Base-by-base conservation (phyloP, 2,888 invertebrate genomes). In the Xestia ashworthii region DNA sequence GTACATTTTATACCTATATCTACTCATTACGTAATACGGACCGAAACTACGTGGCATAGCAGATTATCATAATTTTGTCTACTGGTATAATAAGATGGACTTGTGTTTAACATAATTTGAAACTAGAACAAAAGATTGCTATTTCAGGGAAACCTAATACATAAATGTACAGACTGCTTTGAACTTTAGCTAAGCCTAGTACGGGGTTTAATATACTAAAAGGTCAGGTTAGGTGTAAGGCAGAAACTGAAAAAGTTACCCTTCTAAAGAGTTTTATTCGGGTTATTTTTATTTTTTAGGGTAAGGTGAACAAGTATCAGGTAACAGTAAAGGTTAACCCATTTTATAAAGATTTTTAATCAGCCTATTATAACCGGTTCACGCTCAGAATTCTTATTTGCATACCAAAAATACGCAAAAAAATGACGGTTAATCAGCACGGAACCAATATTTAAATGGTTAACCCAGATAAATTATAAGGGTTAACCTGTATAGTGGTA, bases 61-160 rank as follows among this genome's bases (percentile, higher is more conserved):
- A 74, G 69, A 73, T 85, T 86, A 83, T 80, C 80, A 84, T 83
- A 86, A 83, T 80, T 72, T 74, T 74, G 74, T 76, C 79, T 66
- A 64, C 76, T 74, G 50, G 71, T 19, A 62, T 69, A 78, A 69
- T 76, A 76, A 50, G 32, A 44, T 78, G 16, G 69, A 22, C 41
- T 25, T 14, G 69, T 82, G 50, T 73, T 78, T 84, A 65, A 76
- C 71, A 60, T 71, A 69, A 71, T 85, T 77, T 68, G 60, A 58
- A 71, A 64, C 48, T 50, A 22, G 50, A 65, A 68, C 46, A 50
- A 69, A 58, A 71, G 6, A 82, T 68, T 74, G 69, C 46, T 78
- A 66, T 64, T 82, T 82, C 62, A 71, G 71, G 48, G 8, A 55
- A 74, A 58, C 38, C 41, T 3, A 38, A 38, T 32, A 19, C 16